phyloP scores from a whole-genome alignment of 2,888 invertebrate species.

The Heliconius ethilla region DNA sequence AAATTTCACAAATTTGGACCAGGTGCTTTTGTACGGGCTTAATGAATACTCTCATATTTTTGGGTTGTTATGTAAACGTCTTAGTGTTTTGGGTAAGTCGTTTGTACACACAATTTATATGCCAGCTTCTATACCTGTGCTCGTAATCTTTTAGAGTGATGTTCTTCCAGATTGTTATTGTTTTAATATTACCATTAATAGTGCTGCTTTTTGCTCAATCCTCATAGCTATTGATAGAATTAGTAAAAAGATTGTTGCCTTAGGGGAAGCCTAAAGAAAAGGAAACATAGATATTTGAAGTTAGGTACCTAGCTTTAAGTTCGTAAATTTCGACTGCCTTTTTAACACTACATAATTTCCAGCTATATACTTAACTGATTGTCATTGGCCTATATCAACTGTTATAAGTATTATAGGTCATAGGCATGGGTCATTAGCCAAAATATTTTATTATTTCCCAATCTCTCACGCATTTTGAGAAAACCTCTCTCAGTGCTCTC shows the following conservation, averaged over 20 bases:
- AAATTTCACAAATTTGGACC: slow-evolving; percentile 17
- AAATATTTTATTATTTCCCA: no score
- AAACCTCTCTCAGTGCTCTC: no score
- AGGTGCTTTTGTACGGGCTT: slow-evolving; percentile 23
- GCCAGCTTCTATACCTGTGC: slow-evolving; percentile 4
- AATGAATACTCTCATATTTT: slow-evolving; percentile 28
- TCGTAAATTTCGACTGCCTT: background rate
- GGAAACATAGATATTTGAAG: no score
- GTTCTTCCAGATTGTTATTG: background rate
- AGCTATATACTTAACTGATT: background rate
- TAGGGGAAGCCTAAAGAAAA: no score
- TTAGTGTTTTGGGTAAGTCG: slow-evolving; percentile 24
- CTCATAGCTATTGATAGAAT: background rate
- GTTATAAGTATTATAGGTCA: background rate
- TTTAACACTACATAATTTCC: background rate
- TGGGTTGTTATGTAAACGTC: slow-evolving; percentile 23
- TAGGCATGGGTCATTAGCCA: background rate
- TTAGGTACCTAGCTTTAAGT: no score
- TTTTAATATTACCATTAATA: background rate
- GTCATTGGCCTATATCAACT: background rate
- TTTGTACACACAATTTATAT: slow-evolving; percentile 8
- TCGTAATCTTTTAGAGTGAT: slow-evolving; percentile 16
- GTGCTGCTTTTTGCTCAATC: background rate
- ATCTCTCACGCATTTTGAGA: no score
- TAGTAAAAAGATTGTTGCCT: background rate